Evolutionary conservation across 2,888 invertebrate species (phyloP), one percentile per base, ranked within the genome.

Genomic region (Junonia oenone): DNA sequence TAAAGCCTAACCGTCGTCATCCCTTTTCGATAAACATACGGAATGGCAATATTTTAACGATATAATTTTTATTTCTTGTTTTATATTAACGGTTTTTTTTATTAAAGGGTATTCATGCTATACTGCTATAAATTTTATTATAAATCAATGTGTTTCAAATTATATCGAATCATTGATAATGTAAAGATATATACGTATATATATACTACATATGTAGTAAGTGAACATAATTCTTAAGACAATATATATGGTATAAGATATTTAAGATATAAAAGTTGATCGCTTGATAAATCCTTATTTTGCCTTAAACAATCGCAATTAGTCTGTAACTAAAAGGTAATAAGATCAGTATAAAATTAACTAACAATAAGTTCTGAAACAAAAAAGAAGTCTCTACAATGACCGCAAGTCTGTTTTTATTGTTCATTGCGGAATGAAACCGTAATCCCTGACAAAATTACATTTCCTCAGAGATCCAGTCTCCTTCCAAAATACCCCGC

Each of bases 361-460:
- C 17, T 5, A 40, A n/a, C n/a, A n/a, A n/a, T n/a, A n/a, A 22
- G 13, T 13, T 53, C n/a, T 6, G 22, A 33, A 40, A 40, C 19
- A 45, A 56, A 55, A 47, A 38, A 29, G 38, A 35, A 50, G 3
- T 15, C 13, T 2, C 8, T 38, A 40, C 35, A 35, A 26, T 45
- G 52, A 54, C 54, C 72, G 38, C 27, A 31, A 40, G 26, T 27
- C 22, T 58, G 43, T 51, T 59, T 61, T 80, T 77, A 78, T 75
- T 73, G 71, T 66, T 72, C 68, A 70, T 73, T 74, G 64, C 58
- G 68, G 71, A 71, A 51, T 75, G 64, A 72, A 74, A 72, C 68
- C 67, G 71, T 80, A 78, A 80, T 73, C 77, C 77, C 63, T 65
- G 59, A 67, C 71, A 66, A 73, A 76, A 83, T 79, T 72, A 78